Conservation (phyloP, 1,140 invertebrate species). For the Platorchestia sp. region DNA sequence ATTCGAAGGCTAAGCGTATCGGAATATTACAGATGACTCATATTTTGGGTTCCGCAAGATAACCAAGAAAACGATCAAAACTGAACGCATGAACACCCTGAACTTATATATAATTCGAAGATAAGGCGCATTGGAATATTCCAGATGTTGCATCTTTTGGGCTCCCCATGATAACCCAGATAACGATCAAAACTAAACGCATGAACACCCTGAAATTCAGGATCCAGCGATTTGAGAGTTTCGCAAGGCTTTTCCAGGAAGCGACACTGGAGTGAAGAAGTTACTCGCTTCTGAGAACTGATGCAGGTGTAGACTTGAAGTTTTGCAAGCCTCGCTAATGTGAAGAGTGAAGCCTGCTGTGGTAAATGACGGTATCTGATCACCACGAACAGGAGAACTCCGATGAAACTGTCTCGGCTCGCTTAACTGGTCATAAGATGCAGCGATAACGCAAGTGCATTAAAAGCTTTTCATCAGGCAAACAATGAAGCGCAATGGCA, state of each 20-base stretch:
- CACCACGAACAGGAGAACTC: not conserved
- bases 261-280: not conserved
- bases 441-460: slow-evolving; percentile 11
- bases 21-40: not conserved
- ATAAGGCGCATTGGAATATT: not conserved
- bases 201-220: not conserved
- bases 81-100: not conserved
- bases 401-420: not conserved
- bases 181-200: not conserved
- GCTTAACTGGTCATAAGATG: not conserved
- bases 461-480: slow-evolving; percentile 2
- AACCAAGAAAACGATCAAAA: no score
- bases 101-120: no score
- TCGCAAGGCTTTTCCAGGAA: not conserved
- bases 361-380: not conserved
- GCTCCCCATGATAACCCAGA: not conserved
- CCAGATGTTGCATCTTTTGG: not conserved
- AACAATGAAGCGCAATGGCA: not conserved
- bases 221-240: not conserved
- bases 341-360: not conserved
- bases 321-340: not conserved
- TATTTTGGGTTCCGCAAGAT: no score
- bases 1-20: not conserved
- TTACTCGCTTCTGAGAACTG: not conserved
- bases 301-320: not conserved